Base-by-base conservation (phyloP, 2,888 invertebrate genomes). In the Hydraecia micacea region DNA sequence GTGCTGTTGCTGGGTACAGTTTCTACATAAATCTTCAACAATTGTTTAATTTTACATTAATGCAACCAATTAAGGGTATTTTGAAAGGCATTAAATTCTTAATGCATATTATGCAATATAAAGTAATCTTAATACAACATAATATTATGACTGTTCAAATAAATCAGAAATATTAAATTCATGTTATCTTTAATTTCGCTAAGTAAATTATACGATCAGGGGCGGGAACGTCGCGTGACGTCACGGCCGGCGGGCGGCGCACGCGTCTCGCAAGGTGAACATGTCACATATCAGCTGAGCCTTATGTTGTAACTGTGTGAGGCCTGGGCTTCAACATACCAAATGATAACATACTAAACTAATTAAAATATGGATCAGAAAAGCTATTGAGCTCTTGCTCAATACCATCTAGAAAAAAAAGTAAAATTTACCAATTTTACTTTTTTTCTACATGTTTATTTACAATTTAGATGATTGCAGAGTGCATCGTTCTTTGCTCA, bases 241-340 rank as follows among this genome's bases (percentile, higher is more conserved):
- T 79, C 87, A 82, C 75, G 65, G 73, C 65, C 39, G 49, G 25
- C 71, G 52, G 73, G 55, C 72, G 46, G 79, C 81, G 75, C 75
- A 80, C 66, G 75, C 84, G 75, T 73, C 77, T 76, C n/a, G 80
- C 67, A 84, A 88, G 77, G 86, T 84, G 83, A 83, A 79, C 55
- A 80, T 71, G 80, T 85, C 73, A 79, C 78, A 71, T 60, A 75
- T 80, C 81, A 88, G 73, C 88, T 80, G 82, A 77, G 73, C 60
- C 60, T 42, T 46, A 63, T 77, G 73, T 69, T 71, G 73, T 73
- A 80, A 81, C 46, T 66, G 52, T 55, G n/a, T 67, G n/a, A 55
- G 21, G 46, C 60, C 60, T 70, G 42, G 60, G 46, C 39, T 68
- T 52, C 42, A 32, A 68, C 4, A 0, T 36, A n/a, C n/a, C n/a